These are phyloP conservation scores for Tinamus guttatus DNA, from an alignment of 2,113 vertebrate species.

Conservation along the genomic window DNA sequence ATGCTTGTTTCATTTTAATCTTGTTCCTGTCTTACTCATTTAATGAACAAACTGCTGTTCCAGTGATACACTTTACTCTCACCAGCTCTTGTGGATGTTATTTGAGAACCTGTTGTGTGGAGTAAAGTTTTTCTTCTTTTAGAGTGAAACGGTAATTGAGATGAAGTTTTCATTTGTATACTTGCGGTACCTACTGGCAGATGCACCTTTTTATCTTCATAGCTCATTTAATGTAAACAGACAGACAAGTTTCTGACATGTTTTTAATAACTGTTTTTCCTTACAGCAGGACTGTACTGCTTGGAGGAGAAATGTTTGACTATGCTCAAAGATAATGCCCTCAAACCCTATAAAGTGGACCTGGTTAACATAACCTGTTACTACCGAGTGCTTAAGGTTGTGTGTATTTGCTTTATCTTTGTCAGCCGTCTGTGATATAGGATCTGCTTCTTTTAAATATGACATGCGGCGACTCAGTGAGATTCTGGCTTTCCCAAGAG, in stretches of 20 bases:
- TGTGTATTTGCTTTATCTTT: neutral
- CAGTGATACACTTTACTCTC: neutral
- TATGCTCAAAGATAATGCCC: neutral
- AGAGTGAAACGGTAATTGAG: neutral
- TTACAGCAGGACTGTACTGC: neutral
- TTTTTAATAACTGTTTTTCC: neutral
- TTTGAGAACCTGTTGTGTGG: neutral
- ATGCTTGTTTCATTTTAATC: neutral
- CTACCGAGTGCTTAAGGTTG: neutral
- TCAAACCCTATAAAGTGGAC: neutral
- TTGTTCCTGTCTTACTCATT: neutral
- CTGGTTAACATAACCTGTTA: neutral
- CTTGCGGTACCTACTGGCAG: neutral
- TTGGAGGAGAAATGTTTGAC: neutral
- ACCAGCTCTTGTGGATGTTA: neutral
- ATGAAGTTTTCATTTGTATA: neutral
- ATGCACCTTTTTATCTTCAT: neutral
- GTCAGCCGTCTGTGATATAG: slow-evolving; percentile 97
- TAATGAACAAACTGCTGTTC: neutral
- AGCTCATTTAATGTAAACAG: neutral
- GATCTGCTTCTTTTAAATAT: slow-evolving; percentile 97
- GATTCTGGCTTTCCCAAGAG: slow-evolving; percentile 96
- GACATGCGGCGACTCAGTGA: slow-evolving; percentile 98
- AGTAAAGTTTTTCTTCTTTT: neutral
- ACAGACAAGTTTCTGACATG: neutral